These are phyloP conservation scores for Epinephelus moara DNA, from an alignment of 2,113 vertebrate species.

Conservation along the genomic window DNA sequence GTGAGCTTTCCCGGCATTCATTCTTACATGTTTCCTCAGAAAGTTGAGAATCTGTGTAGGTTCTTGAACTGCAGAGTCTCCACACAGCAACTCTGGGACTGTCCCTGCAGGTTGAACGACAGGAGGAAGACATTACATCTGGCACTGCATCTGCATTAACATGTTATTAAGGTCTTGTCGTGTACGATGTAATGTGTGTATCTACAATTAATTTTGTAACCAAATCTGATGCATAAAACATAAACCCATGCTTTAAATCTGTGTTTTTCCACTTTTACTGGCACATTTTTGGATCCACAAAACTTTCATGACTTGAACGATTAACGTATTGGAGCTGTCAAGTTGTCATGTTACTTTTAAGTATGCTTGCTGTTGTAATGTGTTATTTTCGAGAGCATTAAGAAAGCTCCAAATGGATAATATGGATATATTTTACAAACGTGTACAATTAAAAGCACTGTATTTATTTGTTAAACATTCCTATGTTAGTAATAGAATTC, in stretches of 20 bases:
- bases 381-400: background rate
- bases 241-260: background rate
- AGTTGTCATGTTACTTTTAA: background rate
- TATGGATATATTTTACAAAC: background rate
- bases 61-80: constrained; percentile 87
- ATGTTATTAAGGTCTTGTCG: background rate
- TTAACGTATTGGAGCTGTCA: background rate
- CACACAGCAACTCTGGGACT: constrained; percentile 88
- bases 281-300: background rate
- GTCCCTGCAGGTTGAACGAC: constrained; percentile 68
- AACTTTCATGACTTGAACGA: background rate
- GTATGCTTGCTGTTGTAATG: background rate
- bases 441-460: background rate
- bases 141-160: background rate
- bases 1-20: background rate
- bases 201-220: background rate
- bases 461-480: background rate
- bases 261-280: background rate
- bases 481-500: background rate
- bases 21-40: constrained; percentile 91
- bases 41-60: constrained; percentile 94
- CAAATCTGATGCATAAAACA: constrained; percentile 3
- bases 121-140: background rate
- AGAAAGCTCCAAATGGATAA: background rate
- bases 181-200: background rate